These are phyloP conservation scores for Epirrhoe tristata DNA, from an alignment of 2,888 invertebrate species.

Conservation along the genomic window DNA sequence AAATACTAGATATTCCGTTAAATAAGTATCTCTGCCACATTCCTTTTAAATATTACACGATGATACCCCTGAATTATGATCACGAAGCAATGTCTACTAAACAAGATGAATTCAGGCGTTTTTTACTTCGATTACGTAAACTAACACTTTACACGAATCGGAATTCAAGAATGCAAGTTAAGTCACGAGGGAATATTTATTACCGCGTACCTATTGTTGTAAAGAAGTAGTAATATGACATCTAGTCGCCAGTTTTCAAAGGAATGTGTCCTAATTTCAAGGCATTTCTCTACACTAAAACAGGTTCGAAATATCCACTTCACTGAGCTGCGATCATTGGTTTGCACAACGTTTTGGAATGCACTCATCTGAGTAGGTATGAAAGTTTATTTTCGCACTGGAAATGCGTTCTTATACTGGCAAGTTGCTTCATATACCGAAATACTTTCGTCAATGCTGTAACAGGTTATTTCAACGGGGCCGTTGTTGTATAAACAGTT, in stretches of 20 bases:
- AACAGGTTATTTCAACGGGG: slow-evolving; percentile 72
- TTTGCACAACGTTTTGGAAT: slow-evolving; percentile 21
- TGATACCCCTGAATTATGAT: slow-evolving; percentile 20
- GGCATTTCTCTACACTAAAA: neutral
- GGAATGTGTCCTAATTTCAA: neutral
- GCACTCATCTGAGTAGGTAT: slow-evolving; percentile 15
- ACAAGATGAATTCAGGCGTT: slow-evolving; percentile 1
- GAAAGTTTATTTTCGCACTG: slow-evolving; percentile 39
- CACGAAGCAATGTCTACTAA: neutral
- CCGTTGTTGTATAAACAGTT: slow-evolving; percentile 73
- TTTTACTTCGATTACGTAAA: slow-evolving; percentile 34
- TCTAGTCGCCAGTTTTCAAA: neutral
- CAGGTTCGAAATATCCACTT: slow-evolving; percentile 4
- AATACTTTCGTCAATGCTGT: slow-evolving; percentile 70
- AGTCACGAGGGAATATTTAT: slow-evolving; percentile 34
- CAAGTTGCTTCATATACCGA: slow-evolving; percentile 47
- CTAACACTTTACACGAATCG: slow-evolving; percentile 24
- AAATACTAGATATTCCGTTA: neutral
- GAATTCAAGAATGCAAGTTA: slow-evolving; percentile 37
- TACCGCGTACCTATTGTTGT: slow-evolving; percentile 23
- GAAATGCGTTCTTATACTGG: slow-evolving; percentile 47
- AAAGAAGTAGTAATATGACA: neutral
- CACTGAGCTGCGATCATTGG: neutral
- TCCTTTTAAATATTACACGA: neutral
- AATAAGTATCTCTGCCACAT: neutral